Base-by-base conservation (phyloP, 1,140 invertebrate genomes). In the Dinoponera quadriceps region DNA sequence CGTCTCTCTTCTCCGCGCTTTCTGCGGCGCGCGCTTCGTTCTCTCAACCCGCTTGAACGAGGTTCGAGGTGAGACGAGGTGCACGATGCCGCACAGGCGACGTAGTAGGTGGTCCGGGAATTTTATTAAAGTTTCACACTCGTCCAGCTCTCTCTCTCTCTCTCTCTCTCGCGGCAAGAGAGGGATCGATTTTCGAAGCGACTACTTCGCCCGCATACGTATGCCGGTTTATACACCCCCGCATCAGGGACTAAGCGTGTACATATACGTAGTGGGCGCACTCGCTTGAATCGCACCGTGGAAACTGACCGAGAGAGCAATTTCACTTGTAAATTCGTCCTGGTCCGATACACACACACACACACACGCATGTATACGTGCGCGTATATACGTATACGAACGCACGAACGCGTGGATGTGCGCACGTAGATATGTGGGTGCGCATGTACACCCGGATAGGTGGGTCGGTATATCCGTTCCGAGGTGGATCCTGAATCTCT, bases 321-420 rank as follows among this genome's bases (percentile, higher is more conserved):
- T 88, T 88, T 88, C 62, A 88, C 87, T 88, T 88, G 87, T 88
- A 88, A 88, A 88, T 88, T 88, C 66, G 57, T 68, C 71, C 62
- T 33, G 27, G 14, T 18, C 22, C 33, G 27, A 69, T 20, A 71
- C 48, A 55, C 54, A 65, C 33, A 75, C 3, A 65, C 2, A 54
- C 2, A 77, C 0, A 63, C 1, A 60, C 16, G n/a, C 25, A 4
- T 11, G 2, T 7, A 20, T 13, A 38, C 3, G 27, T 18, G 49
- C 20, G 49, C 20, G 25, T 38, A 74, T 20, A 57, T n/a, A 25
- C 18, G 48, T 22, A 48, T 48, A 44, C 44, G 7, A 9, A 22
- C 14, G 18, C 16, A 44, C 18, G 38, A 44, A 25, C 4, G 20
- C 16, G 29, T 63, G 16, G 13, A 44, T 16, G n/a, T 16, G 13